A percentile compares a stretch with the other conserved stretches of the same genome.
phyloP scores from a whole-genome alignment of 2,797 vertebrate species.

The Melanogrammus aeglefinus region DNA sequence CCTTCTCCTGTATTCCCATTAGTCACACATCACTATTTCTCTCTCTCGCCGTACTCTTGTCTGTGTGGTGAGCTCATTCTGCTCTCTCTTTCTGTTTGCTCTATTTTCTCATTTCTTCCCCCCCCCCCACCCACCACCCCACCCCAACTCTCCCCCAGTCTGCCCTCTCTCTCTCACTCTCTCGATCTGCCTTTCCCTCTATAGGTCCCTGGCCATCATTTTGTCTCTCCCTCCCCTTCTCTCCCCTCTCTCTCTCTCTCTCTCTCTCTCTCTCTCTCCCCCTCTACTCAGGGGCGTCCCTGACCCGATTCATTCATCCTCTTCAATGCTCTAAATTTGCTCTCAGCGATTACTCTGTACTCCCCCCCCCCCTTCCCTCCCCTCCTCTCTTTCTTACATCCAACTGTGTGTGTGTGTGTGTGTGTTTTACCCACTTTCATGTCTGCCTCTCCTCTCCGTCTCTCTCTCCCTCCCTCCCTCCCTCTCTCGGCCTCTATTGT shows the following conservation, averaged over 20 bases:
- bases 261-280: constrained; percentile 12
- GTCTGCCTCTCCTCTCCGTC: constrained; percentile 25
- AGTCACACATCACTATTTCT: background rate
- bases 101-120: constrained; percentile 10
- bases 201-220: background rate
- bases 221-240: background rate
- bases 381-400: constrained; percentile 32
- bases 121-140: background rate
- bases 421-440: constrained; percentile 55
- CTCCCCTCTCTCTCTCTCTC: background rate
- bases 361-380: constrained; percentile 37
- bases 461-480: constrained; percentile 14
- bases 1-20: constrained; percentile 5
- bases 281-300: constrained; percentile 66
- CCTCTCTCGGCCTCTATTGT: constrained; percentile 59
- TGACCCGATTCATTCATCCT: constrained; percentile 78
- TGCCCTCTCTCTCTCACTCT: background rate
- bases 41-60: background rate
- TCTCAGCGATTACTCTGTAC: constrained; percentile 63
- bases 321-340: constrained; percentile 61
- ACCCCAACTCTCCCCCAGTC: constrained; percentile 5
- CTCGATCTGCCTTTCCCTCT: constrained; percentile 7
- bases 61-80: background rate
- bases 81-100: background rate
- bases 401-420: constrained; percentile 29